A percentile compares a stretch with the other conserved stretches of the same genome.
Conservation (phyloP, 1,140 invertebrate genomes). For the Drosophila kurseongensis region DNA sequence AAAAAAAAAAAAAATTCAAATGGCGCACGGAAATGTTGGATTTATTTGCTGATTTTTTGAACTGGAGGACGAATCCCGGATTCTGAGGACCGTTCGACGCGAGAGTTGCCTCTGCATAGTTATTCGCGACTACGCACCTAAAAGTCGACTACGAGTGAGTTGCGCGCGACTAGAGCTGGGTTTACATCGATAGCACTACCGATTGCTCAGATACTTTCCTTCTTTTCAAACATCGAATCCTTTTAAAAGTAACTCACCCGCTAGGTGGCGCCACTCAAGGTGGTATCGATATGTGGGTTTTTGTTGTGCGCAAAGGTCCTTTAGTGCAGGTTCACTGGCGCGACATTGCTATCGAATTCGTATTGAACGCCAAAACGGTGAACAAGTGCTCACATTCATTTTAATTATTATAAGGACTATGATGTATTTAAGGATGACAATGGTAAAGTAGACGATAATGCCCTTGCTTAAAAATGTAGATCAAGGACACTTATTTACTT, state of each 20-base stretch:
- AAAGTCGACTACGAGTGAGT: conserved; percentile 79
- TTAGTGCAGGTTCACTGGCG: not conserved
- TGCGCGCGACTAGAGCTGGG: conserved; percentile 4
- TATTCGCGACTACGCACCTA: conserved; percentile 78
- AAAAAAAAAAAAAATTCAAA: conserved; percentile 20
- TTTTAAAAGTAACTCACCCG: too few relatives aligned
- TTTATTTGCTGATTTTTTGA: conserved; percentile 29
- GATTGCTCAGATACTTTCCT: not conserved
- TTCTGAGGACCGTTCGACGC: conserved; percentile 31
- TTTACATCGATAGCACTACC: not conserved
- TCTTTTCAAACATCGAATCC: not conserved
- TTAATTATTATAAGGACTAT: too few relatives aligned
- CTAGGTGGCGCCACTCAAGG: not conserved
- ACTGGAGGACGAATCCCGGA: conserved; percentile 30
- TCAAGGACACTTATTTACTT: too few relatives aligned
- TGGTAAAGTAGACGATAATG: too few relatives aligned
- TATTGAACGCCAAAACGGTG: not conserved
- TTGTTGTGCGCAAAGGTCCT: too few relatives aligned
- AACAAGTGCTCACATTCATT: too few relatives aligned
- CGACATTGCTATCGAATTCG: not conserved
- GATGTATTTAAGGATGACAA: too few relatives aligned
- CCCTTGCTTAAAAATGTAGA: too few relatives aligned
- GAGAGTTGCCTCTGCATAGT: conserved; percentile 51
- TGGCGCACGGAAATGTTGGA: conserved; percentile 38
- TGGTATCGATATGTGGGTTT: not conserved